A percentile compares a stretch with the other conserved stretches of the same genome.
Conservation (phyloP, 2,797 vertebrate species). For the Cheirogaleus major region DNA sequence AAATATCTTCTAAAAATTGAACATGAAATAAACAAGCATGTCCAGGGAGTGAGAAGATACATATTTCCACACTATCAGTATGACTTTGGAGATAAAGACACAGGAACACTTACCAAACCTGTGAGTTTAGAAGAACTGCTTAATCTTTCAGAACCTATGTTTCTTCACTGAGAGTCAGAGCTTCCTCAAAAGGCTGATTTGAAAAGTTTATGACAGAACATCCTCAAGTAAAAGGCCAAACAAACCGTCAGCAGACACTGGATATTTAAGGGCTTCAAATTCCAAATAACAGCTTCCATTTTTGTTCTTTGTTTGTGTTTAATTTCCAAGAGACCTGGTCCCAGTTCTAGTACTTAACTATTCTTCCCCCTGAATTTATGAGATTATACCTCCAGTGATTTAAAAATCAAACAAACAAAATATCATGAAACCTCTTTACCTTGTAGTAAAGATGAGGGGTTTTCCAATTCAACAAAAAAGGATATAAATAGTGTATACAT, state of each 20-base stretch:
- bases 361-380: background rate
- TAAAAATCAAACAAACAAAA: slow-evolving; percentile 9
- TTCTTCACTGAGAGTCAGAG: background rate
- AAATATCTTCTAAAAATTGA: background rate
- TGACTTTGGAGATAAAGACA: background rate
- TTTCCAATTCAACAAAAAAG: background rate
- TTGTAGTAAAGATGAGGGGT: background rate
- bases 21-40: background rate
- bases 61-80: background rate
- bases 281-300: background rate
- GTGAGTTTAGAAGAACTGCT: background rate
- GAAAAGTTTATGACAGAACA: background rate
- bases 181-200: background rate
- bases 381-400: background rate
- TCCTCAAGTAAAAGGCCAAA: background rate
- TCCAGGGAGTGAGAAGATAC: background rate
- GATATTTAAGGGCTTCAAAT: background rate
- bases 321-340: background rate
- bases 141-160: background rate
- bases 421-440: background rate
- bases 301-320: background rate
- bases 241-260: background rate
- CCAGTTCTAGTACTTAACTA: background rate
- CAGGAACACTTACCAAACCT: background rate
- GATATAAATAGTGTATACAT: background rate